These are phyloP conservation scores for Corythucha ciliata DNA, from an alignment of 2,888 invertebrate species.

Conservation along the genomic window DNA sequence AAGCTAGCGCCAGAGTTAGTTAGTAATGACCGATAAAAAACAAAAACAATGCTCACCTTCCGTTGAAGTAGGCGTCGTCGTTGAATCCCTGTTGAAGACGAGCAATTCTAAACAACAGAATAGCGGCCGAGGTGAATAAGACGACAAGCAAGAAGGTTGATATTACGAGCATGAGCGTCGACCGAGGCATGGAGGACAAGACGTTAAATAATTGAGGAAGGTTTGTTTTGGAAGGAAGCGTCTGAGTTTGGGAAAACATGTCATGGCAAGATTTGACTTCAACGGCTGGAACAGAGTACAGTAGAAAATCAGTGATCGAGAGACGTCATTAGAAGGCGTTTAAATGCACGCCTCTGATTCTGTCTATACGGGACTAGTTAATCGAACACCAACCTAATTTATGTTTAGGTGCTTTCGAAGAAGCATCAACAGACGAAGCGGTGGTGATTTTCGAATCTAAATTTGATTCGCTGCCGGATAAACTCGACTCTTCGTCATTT, in stretches of 20 bases:
- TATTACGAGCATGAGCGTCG: constrained; percentile 47
- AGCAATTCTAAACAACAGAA: constrained; percentile 50
- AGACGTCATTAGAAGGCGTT: not conserved
- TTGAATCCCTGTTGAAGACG: constrained; percentile 40
- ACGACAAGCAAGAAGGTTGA: constrained; percentile 49
- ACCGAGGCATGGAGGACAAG: constrained; percentile 41
- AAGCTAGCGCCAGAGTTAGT: too few relatives aligned
- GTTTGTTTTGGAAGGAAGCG: constrained; percentile 22
- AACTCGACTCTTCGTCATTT: constrained; percentile 42
- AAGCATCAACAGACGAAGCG: constrained; percentile 27
- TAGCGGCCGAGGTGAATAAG: constrained; percentile 49
- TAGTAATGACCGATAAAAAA: not conserved
- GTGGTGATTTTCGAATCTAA: constrained; percentile 28
- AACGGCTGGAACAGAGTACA: constrained; percentile 36
- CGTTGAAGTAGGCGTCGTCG: constrained; percentile 15
- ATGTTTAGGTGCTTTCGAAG: constrained; percentile 28
- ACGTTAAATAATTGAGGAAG: constrained; percentile 21
- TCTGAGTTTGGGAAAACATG: constrained; percentile 30
- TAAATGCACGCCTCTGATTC: not conserved
- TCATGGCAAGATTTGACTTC: constrained; percentile 31
- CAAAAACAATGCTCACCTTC: constrained; percentile 17
- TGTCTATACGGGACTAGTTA: constrained; percentile 17
- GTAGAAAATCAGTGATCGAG: not conserved
- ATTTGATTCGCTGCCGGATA: constrained; percentile 41
- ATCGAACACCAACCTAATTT: constrained; percentile 28